Evolutionary conservation across 2,888 invertebrate genomes (phyloP), one percentile per base, ranked within the genome.

Genomic region (Sinohyriopsis cumingii): DNA sequence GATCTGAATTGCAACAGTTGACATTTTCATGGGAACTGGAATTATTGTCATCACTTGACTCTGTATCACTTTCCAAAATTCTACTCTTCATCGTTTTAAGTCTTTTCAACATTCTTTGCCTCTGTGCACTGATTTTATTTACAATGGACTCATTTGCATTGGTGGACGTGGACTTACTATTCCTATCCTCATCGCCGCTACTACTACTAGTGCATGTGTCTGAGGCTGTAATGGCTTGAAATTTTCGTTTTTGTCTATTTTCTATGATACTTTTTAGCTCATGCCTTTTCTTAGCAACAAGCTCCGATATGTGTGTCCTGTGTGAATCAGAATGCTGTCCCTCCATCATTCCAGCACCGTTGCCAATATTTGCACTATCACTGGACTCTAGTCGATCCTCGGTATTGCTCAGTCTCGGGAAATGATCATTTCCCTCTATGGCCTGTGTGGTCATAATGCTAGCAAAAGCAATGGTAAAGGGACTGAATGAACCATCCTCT

Each of bases 381-480:
- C 45, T 45, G 45, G 45, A 45, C 19, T 72, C 65, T n/a, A 25
- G 66, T 15, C 65, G 67, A 55, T 70, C 67, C 54, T 75, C 68
- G 1, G 73, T 77, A 56, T 65, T 71, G 28, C 73, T 69, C n/a
- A 78, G 68, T 55, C 74, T 65, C 33, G 82, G 76, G 63, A 65
- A 71, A 60, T 69, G 65, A 25, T 71, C 71, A 65, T 73, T 73
- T 12, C 72, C 73, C 45, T 78, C 81, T 9, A 72, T 72, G 45
- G 81, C 73, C 71, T 80, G 82, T 9, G 82, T 73, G 55, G 83
- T 82, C 80, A 83, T 82, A 12, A 82, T 81, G 76, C 82, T 85
- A 9, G 84, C 86, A 75, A 84, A 83, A 12, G 84, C 84, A 59
- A 83, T 74, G 6, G 83, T 82, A 65, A 85, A 84, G n/a, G 83